Evolutionary conservation across 2,113 vertebrate genomes (phyloP), one percentile per base, ranked within the genome.

Genomic region (Pelobates fuscus): DNA sequence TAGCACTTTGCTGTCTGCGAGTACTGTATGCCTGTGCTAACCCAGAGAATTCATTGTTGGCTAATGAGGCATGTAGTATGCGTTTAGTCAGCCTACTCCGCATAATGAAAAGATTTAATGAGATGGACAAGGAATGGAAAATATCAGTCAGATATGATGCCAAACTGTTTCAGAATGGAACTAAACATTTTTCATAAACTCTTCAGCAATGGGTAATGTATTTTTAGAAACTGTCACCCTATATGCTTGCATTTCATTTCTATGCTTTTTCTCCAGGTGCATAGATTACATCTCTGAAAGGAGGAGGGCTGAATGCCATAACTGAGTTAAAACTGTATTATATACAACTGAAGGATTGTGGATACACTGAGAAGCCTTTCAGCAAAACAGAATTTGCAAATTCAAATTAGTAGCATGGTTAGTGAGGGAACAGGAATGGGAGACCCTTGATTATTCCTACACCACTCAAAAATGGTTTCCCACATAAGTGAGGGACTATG

Each of bases 21-120:
- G 20, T 55, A 15, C 46, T 43, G 26, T 32, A 61, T 44, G 57
- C 27, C 43, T 32, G 26, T 60, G 65, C 41, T 55, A 59, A 76
- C 37, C 49, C 44, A 18, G 64, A 24, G n/a, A 76, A 59, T 43
- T 59, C 41, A 68, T 30, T 61, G 65, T 67, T 49, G 55, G 41
- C 55, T 68, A 77, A 77, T 77, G 73, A 77, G 61, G 64, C 64
- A 61, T 77, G 26, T 10, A 60, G 41, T 8, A 77, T 77, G 55
- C 25, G 25, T 61, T 68, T 68, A 67, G 55, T 46, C 73, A 61
- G 72, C 54, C 73, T 49, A 41, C 54, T 49, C 26, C 25, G 49
- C 41, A 61, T 77, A 77, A 77, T 68, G 65, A 77, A 77, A 29
- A 30, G 43, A 68, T 77, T 49, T 77, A 77, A 77, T 77, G 63